A percentile compares a stretch with the other conserved stretches of the same genome.
Evolutionary conservation across 2,888 invertebrate genomes (phyloP).

Genomic region (Anthophora plumipes): DNA sequence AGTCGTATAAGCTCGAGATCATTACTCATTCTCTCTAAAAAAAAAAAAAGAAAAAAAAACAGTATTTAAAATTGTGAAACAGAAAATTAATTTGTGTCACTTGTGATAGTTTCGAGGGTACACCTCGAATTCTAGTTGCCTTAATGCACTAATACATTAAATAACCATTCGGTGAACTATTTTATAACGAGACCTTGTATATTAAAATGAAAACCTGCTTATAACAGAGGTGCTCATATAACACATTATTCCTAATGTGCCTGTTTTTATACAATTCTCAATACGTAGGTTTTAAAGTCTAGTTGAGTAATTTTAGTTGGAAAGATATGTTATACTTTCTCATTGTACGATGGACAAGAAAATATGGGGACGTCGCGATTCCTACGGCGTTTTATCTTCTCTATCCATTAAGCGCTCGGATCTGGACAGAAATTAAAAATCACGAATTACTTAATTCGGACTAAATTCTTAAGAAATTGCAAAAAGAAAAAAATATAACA

Average conservation of each 20-base stretch:
- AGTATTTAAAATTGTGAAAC: conserved; percentile 48
- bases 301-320: conserved; percentile 33
- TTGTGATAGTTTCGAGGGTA: conserved; percentile 77
- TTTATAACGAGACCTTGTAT: conserved; percentile 70
- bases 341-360: conserved; percentile 51
- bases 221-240: conserved; percentile 68
- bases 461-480: background rate
- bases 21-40: conserved; percentile 23
- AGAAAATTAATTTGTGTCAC: conserved; percentile 60
- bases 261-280: conserved; percentile 66
- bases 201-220: conserved; percentile 67
- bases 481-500: background rate
- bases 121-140: conserved; percentile 79
- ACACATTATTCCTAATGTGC: conserved; percentile 64
- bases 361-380: conserved; percentile 36
- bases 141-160: conserved; percentile 78
- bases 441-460: background rate
- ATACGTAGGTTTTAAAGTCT: conserved; percentile 49
- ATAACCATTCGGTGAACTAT: conserved; percentile 77
- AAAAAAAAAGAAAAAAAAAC: too few relatives aligned
- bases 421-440: background rate
- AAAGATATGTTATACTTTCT: conserved; percentile 23
- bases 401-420: conserved; percentile 8
- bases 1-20: conserved; percentile 19
- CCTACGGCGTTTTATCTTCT: background rate